Evolutionary conservation across 2,113 vertebrate genomes (phyloP).

Genomic region (Tychaedon coryphoeus): DNA sequence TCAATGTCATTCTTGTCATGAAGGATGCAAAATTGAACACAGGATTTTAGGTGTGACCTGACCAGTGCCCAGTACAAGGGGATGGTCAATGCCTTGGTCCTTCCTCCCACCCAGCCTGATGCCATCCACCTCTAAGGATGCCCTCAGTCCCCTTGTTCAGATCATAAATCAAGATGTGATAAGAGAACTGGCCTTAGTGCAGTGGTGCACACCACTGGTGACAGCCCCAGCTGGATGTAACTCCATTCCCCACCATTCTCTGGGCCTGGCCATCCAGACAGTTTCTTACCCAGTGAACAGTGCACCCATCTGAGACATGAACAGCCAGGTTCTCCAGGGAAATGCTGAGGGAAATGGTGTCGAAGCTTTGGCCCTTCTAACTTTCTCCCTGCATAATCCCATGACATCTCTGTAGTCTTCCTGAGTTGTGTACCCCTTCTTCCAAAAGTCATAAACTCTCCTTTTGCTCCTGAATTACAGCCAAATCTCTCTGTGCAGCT

Average conservation of each 20-base stretch:
- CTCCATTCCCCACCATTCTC: neutral
- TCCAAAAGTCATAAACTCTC: neutral
- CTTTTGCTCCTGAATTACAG: neutral
- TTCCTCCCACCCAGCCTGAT: neutral
- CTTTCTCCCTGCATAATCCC: neutral
- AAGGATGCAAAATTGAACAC: neutral
- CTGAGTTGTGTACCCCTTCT: neutral
- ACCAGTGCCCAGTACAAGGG: neutral
- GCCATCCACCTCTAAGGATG: neutral
- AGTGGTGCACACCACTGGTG: neutral
- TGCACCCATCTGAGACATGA: neutral
- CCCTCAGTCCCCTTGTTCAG: neutral
- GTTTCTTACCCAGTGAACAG: neutral
- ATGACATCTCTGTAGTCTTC: neutral
- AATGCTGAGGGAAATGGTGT: neutral
- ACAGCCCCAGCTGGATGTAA: neutral
- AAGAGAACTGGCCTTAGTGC: neutral
- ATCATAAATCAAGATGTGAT: neutral
- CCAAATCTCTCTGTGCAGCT: neutral
- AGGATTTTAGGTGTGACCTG: neutral
- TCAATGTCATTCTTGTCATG: neutral
- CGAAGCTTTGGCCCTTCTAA: neutral
- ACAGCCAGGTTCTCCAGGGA: neutral
- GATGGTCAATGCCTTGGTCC: neutral
- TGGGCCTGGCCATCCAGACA: neutral